Conservation (phyloP, 2,888 invertebrate species). For the Eupithecia insigniata region DNA sequence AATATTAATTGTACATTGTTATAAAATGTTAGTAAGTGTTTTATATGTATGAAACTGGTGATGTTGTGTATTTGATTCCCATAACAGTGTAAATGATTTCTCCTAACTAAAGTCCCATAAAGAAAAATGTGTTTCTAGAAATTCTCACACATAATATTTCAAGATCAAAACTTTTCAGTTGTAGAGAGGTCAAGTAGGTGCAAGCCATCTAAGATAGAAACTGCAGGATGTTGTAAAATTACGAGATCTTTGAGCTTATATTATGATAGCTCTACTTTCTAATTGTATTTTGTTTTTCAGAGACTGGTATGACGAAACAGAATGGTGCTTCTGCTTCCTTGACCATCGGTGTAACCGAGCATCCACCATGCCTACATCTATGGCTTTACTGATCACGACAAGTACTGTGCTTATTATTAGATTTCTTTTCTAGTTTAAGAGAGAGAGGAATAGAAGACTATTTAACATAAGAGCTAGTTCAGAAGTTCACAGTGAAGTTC, state of each 20-base stretch:
- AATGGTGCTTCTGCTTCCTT: conserved; percentile 95
- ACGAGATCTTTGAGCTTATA: no score
- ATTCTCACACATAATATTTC: background rate
- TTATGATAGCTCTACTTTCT: no score
- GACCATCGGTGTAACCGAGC: conserved; percentile 93
- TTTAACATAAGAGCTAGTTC: background rate
- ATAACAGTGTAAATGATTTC: no score
- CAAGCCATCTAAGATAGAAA: background rate
- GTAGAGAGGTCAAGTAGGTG: background rate
- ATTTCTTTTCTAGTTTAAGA: conserved; percentile 54
- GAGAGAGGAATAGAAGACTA: background rate
- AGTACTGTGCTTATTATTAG: conserved; percentile 50
- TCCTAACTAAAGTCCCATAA: no score
- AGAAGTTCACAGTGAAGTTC: background rate
- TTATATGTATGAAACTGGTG: no score
- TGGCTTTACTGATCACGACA: conserved; percentile 59
- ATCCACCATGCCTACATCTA: conserved; percentile 57
- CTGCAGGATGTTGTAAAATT: background rate
- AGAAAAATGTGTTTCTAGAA: no score
- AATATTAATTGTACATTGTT: no score
- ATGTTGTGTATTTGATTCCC: no score
- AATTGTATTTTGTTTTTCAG: conserved; percentile 75
- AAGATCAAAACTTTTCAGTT: background rate
- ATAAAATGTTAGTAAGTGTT: no score
- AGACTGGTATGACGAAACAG: conserved; percentile 91